Conservation (phyloP, 2,888 invertebrate genomes). For the Stenodema calcarata region DNA sequence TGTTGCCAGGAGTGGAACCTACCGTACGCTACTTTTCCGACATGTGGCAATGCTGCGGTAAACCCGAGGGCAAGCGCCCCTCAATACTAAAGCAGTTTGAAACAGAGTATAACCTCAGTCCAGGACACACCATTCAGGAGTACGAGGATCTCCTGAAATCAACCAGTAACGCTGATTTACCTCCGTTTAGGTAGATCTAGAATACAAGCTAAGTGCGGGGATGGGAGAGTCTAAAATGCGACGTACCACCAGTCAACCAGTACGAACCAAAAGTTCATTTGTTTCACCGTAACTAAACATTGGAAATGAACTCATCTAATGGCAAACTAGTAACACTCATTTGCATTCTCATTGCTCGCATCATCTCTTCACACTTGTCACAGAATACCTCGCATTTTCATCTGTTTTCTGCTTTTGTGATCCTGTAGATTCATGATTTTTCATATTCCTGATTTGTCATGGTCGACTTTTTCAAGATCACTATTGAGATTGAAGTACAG, state of each 20-base stretch:
- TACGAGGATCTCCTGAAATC: too few species aligned
- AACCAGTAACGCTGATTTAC: too few species aligned
- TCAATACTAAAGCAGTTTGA: too few species aligned
- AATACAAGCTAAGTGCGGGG: not conserved
- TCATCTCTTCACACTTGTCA: not conserved
- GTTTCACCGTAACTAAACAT: not conserved
- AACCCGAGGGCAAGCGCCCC: too few species aligned
- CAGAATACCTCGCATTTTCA: not conserved
- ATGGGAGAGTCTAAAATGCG: not conserved
- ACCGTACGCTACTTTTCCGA: too few species aligned
- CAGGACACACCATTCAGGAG: too few species aligned
- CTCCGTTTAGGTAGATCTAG: too few species aligned
- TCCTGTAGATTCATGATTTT: too few species aligned
- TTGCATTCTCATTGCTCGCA: not conserved
- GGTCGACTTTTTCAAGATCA: not conserved
- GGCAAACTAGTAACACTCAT: not conserved
- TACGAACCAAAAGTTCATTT: not conserved
- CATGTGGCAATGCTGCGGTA: too few species aligned
- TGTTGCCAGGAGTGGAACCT: too few species aligned
- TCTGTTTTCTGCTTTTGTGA: not conserved
- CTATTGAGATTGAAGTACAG: not conserved
- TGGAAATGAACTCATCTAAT: not conserved
- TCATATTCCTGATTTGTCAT: too few species aligned
- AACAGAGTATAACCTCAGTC: too few species aligned
- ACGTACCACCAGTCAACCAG: not conserved